phyloP scores from a whole-genome alignment of 2,888 invertebrate genomes.

The Sesia bembeciformis region DNA sequence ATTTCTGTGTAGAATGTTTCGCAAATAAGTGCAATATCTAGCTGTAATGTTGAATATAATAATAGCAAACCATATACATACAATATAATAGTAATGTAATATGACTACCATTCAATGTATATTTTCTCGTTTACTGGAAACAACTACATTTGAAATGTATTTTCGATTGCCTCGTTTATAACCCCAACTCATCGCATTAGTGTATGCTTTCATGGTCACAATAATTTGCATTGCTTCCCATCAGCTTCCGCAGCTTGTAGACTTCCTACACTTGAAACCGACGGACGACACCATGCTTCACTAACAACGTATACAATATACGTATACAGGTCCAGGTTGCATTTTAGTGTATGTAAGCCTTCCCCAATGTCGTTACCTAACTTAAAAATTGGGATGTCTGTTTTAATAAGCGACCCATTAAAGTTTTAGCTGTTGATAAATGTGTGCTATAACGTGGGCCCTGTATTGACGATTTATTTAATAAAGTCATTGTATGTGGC shows the following conservation, averaged over 20 bases:
- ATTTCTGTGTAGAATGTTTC: conserved; percentile 59
- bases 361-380: conserved; percentile 60
- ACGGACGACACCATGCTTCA: conserved; percentile 45
- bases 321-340: conserved; percentile 68
- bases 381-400: conserved; percentile 53
- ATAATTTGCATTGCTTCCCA: conserved; percentile 41
- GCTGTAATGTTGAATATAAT: conserved; percentile 45
- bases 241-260: conserved; percentile 52
- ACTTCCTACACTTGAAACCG: conserved; percentile 35
- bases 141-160: neutral
- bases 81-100: conserved; percentile 5
- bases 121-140: no score
- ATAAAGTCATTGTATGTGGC: conserved; percentile 33
- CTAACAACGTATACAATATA: neutral
- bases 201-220: neutral
- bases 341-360: conserved; percentile 55
- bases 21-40: conserved; percentile 64
- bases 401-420: conserved; percentile 38
- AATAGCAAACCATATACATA: conserved; percentile 4
- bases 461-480: conserved; percentile 42
- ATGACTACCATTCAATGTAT: neutral
- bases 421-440: conserved; percentile 56
- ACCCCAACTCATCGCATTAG: neutral
- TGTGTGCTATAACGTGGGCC: conserved; percentile 51
- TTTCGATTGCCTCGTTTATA: neutral